Evolutionary conservation across 2,113 vertebrate genomes (phyloP).

Genomic region (Poicephalus meyeri): DNA sequence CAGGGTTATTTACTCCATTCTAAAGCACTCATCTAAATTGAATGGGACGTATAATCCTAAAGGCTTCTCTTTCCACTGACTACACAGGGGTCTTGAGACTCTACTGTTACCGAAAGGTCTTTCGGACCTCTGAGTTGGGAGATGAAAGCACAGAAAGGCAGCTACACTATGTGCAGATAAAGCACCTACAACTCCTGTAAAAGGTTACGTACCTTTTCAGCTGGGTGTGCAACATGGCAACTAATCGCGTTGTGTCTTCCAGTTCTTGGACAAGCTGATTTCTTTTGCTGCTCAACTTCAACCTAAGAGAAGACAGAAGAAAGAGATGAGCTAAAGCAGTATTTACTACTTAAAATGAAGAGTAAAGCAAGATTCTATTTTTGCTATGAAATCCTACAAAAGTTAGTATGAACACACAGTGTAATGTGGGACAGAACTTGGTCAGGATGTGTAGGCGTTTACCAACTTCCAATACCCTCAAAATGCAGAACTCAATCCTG

Average conservation of each 20-base stretch:
- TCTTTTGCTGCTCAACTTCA: constrained; percentile 90
- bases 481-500: background rate
- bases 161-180: background rate
- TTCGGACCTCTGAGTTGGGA: background rate
- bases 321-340: background rate
- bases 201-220: constrained; percentile 85
- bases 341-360: background rate
- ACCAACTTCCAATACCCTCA: background rate
- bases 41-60: fast-evolving
- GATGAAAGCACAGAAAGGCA: background rate
- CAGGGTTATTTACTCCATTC: background rate
- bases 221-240: constrained; percentile 84
- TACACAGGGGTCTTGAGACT: background rate
- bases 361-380: background rate
- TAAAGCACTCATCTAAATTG: background rate
- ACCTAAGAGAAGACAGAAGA: constrained; percentile 62
- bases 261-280: constrained; percentile 91
- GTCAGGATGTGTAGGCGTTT: background rate
- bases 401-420: background rate
- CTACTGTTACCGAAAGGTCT: background rate
- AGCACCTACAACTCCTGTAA: background rate
- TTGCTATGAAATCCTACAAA: background rate
- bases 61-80: background rate
- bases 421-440: background rate
- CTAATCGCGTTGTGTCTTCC: constrained; percentile 89